Conservation (phyloP, 2,113 vertebrate species). For the Crotalus viridis region DNA sequence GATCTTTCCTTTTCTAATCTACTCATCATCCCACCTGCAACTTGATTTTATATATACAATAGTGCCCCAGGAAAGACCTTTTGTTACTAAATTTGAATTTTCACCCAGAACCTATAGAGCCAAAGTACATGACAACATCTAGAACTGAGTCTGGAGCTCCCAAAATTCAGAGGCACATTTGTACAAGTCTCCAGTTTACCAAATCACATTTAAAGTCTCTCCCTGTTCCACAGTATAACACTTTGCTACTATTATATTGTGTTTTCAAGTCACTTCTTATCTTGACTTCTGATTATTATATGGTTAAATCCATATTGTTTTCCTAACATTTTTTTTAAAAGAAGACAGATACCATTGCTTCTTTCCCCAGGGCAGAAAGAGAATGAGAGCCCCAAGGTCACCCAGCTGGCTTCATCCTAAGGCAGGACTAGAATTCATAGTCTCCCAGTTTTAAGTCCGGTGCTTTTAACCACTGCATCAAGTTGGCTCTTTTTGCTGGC, state of each 20-base stretch:
- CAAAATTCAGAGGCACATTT: neutral
- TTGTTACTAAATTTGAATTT: neutral
- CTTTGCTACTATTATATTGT: neutral
- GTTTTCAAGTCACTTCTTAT: neutral
- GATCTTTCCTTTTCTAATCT: neutral
- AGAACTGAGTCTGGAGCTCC: neutral
- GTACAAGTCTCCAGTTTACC: neutral
- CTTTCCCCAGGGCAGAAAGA: neutral
- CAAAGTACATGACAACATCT: neutral
- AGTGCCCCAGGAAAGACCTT: neutral
- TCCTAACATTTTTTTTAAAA: neutral
- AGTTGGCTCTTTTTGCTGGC: neutral
- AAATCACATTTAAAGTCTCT: neutral
- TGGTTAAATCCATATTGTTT: neutral
- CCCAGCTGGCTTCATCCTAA: neutral
- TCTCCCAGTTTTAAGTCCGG: neutral
- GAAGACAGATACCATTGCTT: neutral
- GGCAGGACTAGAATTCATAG: neutral
- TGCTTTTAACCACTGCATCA: neutral
- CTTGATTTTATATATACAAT: neutral
- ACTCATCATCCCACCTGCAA: neutral
- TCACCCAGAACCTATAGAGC: neutral
- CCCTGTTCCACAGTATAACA: neutral
- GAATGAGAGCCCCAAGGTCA: neutral
- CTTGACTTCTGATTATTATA: neutral